Conservation (phyloP, 1,140 invertebrate species). For the Drosophila mayri region DNA sequence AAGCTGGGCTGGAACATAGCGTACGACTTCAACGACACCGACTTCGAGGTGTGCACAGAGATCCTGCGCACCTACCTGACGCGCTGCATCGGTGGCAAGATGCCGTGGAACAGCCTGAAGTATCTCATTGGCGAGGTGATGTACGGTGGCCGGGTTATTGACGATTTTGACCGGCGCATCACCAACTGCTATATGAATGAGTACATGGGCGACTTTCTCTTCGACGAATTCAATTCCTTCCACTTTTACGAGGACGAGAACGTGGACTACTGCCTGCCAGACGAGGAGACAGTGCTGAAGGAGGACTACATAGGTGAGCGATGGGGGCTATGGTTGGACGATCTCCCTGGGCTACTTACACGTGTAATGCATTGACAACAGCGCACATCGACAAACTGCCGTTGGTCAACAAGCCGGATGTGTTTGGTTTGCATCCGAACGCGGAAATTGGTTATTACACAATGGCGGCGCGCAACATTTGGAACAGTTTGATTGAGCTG, state of each 20-base stretch:
- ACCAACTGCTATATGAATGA: constrained; percentile 96
- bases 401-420: constrained; percentile 91
- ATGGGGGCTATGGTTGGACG: not conserved
- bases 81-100: constrained; percentile 88
- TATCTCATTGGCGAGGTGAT: constrained; percentile 97
- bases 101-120: constrained; percentile 95
- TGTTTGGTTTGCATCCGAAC: constrained; percentile 96
- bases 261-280: constrained; percentile 92
- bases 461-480: constrained; percentile 92
- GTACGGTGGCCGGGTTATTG: constrained; percentile 96
- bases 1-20: constrained; percentile 97
- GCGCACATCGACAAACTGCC: constrained; percentile 89
- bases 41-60: constrained; percentile 94
- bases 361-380: constrained; percentile 68
- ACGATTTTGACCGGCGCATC: constrained; percentile 94
- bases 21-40: constrained; percentile 97
- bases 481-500: constrained; percentile 92
- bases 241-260: constrained; percentile 92
- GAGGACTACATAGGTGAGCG: constrained; percentile 90
- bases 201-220: constrained; percentile 97
- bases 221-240: constrained; percentile 95
- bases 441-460: constrained; percentile 97
- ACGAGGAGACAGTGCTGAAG: constrained; percentile 86
- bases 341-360: constrained; percentile 51
- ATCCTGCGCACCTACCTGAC: constrained; percentile 93